Evolutionary conservation across 2,797 vertebrate species (phyloP), one percentile per base, ranked within the genome.

Genomic region (Benthosema pterotum): DNA sequence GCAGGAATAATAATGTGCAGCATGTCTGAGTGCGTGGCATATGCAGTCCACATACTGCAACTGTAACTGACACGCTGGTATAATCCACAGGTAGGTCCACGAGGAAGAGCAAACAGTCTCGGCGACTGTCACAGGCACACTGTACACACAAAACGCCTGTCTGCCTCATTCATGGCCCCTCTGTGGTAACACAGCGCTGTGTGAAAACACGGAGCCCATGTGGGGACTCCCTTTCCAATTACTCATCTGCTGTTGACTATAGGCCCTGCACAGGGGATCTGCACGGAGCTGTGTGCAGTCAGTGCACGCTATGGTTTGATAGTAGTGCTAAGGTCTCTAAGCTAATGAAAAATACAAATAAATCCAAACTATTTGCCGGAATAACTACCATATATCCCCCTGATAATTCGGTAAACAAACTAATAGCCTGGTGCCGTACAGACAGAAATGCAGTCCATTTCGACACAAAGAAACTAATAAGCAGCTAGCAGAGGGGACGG

Each of bases 141-240:
- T 25, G 52, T 42, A 62, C 16, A 5, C 65, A 72, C 73, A 68
- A 15, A 13, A 65, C 66, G 78, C 71, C 72, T 71, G 71, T 82
- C 82, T 79, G 78, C 78, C 79, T 81, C 46, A 60, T 54, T 81
- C 46, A 60, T 54, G 73, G 77, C 88, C 79, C 84, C 88, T 83
- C 87, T 79, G 85, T 65, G 11, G 83, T 71, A 78, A 72, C 55
- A 76, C 66, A 71, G 69, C 67, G 73, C 75, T 81, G 71, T 72
- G 84, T 70, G 71, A 9, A 69, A 78, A 69, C 63, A 65, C 1
- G 12, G 65, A 74, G 73, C 83, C 83, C 89, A 86, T 80, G 45
- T 87, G 88, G 32, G 88, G 86, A 88, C 89, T 87, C 86, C 83
- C 83, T 83, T 85, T 78, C 84, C 88, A 91, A 90, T 91, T 91